A percentile compares a stretch with the other conserved stretches of the same genome.
These are phyloP conservation scores for Acanthisitta chloris DNA, from an alignment of 2,113 vertebrate genomes.

Conservation along the genomic window DNA sequence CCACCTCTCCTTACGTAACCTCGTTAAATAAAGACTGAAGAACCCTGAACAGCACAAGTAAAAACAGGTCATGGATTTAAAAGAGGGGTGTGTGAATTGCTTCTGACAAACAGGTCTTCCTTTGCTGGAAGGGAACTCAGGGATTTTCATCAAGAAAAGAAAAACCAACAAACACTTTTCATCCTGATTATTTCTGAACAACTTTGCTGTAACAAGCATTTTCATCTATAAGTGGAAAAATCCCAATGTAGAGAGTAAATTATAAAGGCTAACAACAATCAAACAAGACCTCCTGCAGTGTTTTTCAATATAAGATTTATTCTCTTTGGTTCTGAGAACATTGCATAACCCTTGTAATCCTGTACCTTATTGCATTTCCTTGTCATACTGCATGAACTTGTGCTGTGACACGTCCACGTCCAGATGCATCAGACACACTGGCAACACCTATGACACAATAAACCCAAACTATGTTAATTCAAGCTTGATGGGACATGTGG, in stretches of 20 bases:
- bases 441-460: constrained; percentile 53
- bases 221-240: background rate
- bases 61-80: constrained; percentile 58
- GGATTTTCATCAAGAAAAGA: background rate
- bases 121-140: constrained; percentile 9
- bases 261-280: background rate
- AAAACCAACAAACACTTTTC: background rate
- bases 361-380: background rate
- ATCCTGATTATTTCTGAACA: background rate
- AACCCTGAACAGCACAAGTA: constrained; percentile 56
- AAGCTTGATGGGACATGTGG: background rate
- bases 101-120: constrained; percentile 57
- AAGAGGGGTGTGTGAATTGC: constrained; percentile 40
- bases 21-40: constrained; percentile 49
- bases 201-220: background rate
- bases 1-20: constrained; percentile 49
- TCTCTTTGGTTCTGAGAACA: background rate
- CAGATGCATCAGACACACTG: constrained; percentile 45
- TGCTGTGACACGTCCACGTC: constrained; percentile 49
- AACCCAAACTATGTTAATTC: constrained; percentile 31
- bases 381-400: constrained; percentile 15
- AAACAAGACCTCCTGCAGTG: background rate
- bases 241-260: background rate
- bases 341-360: constrained; percentile 29
- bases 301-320: background rate